Evolutionary conservation across 1,140 invertebrate genomes (phyloP).

Genomic region (Calliphora vicina): DNA sequence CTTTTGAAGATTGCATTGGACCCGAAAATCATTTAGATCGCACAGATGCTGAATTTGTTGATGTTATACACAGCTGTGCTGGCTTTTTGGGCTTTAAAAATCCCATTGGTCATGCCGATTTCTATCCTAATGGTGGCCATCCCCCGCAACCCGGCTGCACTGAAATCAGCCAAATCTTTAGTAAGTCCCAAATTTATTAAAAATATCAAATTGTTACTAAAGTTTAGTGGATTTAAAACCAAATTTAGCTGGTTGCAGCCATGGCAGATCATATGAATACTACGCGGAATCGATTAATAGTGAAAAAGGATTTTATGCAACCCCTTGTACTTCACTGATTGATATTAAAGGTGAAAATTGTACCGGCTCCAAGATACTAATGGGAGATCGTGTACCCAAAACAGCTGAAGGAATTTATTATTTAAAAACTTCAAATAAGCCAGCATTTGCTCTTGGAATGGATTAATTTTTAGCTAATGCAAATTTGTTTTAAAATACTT

Average conservation of each 20-base stretch:
- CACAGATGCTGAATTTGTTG: constrained; percentile 78
- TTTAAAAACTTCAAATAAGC: constrained; percentile 67
- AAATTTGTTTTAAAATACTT: neutral
- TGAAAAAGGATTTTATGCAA: constrained; percentile 67
- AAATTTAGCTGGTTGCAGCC: constrained; percentile 75
- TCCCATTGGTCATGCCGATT: constrained; percentile 77
- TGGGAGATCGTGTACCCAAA: constrained; percentile 69
- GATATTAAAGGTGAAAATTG: constrained; percentile 69
- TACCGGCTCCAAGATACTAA: constrained; percentile 61
- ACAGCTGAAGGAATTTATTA: constrained; percentile 70
- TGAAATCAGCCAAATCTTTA: constrained; percentile 65
- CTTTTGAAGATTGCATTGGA: constrained; percentile 70
- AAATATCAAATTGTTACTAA: neutral
- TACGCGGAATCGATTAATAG: constrained; percentile 74
- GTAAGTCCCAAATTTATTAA: constrained; percentile 51
- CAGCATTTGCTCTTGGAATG: constrained; percentile 66
- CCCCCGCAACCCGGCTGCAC: constrained; percentile 79
- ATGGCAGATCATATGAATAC: constrained; percentile 73
- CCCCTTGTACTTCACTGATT: constrained; percentile 69
- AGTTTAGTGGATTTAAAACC: neutral
- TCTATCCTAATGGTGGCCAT: constrained; percentile 82
- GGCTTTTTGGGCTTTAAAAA: constrained; percentile 70
- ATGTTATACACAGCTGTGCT: constrained; percentile 78
- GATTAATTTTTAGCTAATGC: constrained; percentile 38
- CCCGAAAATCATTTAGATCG: constrained; percentile 69